phyloP scores from a whole-genome alignment of 1,140 invertebrate species.

The Nephila pilipes region DNA sequence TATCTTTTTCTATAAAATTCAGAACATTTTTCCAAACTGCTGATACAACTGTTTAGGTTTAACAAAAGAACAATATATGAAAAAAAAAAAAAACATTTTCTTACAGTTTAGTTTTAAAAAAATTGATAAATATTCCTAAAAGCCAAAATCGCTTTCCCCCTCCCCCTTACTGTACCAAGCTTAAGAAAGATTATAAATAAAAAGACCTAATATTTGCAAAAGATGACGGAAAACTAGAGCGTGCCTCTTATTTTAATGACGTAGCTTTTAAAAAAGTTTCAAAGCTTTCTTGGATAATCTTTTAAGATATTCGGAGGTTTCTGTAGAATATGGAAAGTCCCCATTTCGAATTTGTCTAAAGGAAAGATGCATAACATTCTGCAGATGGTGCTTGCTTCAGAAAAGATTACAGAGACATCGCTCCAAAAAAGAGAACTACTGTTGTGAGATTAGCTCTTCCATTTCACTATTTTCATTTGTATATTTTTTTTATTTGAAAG shows the following conservation, averaged over 20 bases:
- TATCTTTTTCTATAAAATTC: neutral
- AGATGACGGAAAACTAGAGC: neutral
- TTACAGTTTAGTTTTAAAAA: too few species aligned
- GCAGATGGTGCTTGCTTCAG: constrained; percentile 42
- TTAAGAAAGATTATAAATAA: neutral
- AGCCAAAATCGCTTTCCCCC: neutral
- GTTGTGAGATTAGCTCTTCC: constrained; percentile 15
- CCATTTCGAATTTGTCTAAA: neutral
- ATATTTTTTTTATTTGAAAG: neutral
- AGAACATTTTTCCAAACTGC: neutral
- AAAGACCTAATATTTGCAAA: neutral
- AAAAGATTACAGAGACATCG: constrained; percentile 43
- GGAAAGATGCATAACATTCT: constrained; percentile 38
- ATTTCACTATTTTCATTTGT: neutral
- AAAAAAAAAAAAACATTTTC: too few species aligned
- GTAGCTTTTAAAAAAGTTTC: constrained; percentile 20
- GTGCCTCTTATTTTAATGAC: constrained; percentile 28
- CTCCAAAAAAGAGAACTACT: constrained; percentile 20
- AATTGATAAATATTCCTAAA: constrained; percentile 16
- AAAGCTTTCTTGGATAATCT: neutral
- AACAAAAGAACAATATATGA: too few species aligned
- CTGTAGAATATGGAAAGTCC: neutral
- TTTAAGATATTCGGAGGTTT: neutral
- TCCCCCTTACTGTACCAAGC: neutral
- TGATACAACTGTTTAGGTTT: neutral